phyloP scores from a whole-genome alignment of 2,888 invertebrate species.

The Metacarcinus magister region DNA sequence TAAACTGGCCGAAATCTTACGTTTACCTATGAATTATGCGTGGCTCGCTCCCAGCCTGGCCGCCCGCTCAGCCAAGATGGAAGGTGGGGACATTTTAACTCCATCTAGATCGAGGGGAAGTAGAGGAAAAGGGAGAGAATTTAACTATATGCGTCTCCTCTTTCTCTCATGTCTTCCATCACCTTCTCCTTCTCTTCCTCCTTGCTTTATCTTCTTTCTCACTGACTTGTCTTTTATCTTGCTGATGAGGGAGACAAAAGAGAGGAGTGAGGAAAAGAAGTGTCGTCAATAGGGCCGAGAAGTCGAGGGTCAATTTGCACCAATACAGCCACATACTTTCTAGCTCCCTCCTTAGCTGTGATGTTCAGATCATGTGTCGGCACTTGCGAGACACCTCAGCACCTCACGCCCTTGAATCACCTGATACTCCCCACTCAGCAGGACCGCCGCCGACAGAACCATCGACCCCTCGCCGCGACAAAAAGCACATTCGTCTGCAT shows the following conservation, averaged over 20 bases:
- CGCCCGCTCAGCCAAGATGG: slow-evolving; percentile 59
- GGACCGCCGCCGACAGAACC: slow-evolving; percentile 33
- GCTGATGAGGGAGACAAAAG: background rate
- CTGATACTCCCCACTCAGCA: background rate
- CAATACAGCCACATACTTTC: background rate
- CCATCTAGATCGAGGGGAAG: slow-evolving; percentile 21
- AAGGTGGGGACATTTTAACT: slow-evolving; percentile 58
- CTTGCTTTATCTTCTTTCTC: background rate
- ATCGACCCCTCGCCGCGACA: slow-evolving; percentile 63
- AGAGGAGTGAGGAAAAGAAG: background rate
- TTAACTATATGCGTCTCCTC: background rate
- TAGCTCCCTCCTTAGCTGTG: background rate
- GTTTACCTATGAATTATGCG: slow-evolving; percentile 68
- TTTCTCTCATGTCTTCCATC: background rate
- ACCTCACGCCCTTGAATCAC: slow-evolving; percentile 38
- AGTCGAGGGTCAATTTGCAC: slow-evolving; percentile 1
- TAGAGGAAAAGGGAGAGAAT: background rate
- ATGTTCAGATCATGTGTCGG: background rate
- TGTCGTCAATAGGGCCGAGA: background rate
- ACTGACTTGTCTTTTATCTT: background rate
- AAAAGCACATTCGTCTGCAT: slow-evolving; percentile 68
- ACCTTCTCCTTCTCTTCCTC: too few relatives aligned
- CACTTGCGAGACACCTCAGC: background rate
- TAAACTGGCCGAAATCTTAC: slow-evolving; percentile 69
- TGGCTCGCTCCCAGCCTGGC: slow-evolving; percentile 60